Percentiles rank a stretch among this genome's conserved stretches.
Conservation (phyloP, 92 coral and sea anemone species). For the Isaurus tuberculatus region DNA sequence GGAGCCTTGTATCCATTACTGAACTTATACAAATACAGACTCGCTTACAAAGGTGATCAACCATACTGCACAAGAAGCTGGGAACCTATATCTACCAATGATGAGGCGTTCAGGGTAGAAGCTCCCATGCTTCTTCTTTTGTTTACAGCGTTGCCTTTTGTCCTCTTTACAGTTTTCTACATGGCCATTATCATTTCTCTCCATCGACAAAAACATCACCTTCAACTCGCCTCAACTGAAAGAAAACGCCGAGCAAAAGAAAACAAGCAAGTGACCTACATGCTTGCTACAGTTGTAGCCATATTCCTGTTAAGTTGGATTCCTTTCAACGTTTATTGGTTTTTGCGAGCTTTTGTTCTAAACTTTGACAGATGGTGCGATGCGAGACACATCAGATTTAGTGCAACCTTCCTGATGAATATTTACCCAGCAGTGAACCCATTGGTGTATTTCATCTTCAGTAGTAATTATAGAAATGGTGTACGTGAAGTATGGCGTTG, state of each 20-base stretch:
- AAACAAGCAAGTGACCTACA: constrained; percentile 28
- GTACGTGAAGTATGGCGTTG: background rate
- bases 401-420: constrained; percentile 12
- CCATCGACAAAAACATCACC: background rate
- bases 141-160: constrained; percentile 23
- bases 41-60: background rate
- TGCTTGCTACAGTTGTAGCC: constrained; percentile 28
- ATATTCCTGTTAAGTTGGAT: constrained; percentile 2
- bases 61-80: constrained; percentile 20
- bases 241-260: constrained; percentile 15
- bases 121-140: constrained; percentile 27
- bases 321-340: constrained; percentile 24
- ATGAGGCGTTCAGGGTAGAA: constrained; percentile 26
- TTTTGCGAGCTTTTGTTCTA: constrained; percentile 1
- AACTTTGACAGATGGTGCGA: background rate
- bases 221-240: constrained; percentile 18
- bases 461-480: background rate
- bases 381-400: background rate
- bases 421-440: constrained; percentile 7
- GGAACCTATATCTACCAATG: constrained; percentile 4
- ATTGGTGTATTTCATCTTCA: background rate
- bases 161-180: constrained; percentile 29
- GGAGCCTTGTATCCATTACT: constrained; percentile 11
- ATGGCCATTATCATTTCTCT: constrained; percentile 7
- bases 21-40: constrained; percentile 26